Base-by-base conservation (phyloP, 2,888 invertebrate species). In the Fragum fragum region DNA sequence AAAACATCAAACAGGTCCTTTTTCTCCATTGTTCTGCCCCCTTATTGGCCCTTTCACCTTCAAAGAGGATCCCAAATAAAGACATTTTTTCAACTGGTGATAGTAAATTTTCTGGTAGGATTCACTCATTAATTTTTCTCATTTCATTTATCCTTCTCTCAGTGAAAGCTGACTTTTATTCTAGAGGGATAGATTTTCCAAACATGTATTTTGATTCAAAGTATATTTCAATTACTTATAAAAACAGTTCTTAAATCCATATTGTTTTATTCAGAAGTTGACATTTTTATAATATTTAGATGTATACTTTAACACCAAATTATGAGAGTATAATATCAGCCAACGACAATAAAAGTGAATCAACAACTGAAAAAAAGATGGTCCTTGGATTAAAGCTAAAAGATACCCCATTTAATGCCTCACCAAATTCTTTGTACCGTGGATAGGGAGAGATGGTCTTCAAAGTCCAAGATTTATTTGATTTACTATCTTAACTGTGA, bases 1-100 rank as follows among this genome's bases (percentile, higher is more conserved):
- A 76, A 80, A 77, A 66, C 73, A 74, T 81, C 81, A 81, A 81
- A 81, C 63, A 73, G 39, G n/a, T n/a, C 36, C 66, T 16, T n/a
- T 66, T 66, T 66, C 66, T 26, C 23, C 42, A 66, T 66, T 66
- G 66, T 66, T 11, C 36, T n/a, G 66, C 66, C 63, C 66, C 66
- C 36, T 66, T 18, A 42, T 66, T 66, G 66, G 42, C 36, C 32
- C 14, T 66, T 66, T 42, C 66, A 42, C 39, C 29, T 36, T 66
- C 66, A 66, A 66, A 66, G 66, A 21, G 21, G 16, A 7, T 21
- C 11, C 23, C 32, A n/a, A 42, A 42, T 66, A n/a, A 66, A 42
- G 66, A 66, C 36, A 66, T 66, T 66, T 47, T 47, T 47, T 66
- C 42, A 42, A 21, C 66, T 66, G 39, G 66, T 66, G 66, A 66